phyloP scores from a whole-genome alignment of 2,888 invertebrate genomes.

The Mylabris sibirica region DNA sequence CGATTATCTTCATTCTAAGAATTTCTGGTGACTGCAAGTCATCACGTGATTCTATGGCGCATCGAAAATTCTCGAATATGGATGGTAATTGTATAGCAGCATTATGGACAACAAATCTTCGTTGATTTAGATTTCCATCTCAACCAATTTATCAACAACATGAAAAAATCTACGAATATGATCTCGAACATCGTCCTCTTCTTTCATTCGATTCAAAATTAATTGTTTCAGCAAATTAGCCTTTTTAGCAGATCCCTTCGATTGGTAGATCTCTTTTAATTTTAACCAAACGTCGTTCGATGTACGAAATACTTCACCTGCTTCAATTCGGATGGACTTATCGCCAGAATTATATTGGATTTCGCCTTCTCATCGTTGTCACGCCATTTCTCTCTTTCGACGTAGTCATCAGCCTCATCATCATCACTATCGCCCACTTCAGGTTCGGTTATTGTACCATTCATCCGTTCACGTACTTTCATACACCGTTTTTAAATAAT shows the following conservation, averaged over 20 bases:
- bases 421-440: background rate
- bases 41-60: too few species aligned
- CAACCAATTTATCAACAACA: slow-evolving; percentile 33
- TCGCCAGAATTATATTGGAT: background rate
- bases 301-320: slow-evolving; percentile 47
- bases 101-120: too few species aligned
- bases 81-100: too few species aligned
- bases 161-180: slow-evolving; percentile 40
- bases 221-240: slow-evolving; percentile 56
- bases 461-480: background rate
- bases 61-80: too few species aligned
- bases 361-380: background rate
- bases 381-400: background rate
- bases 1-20: too few species aligned
- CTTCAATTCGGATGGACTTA: slow-evolving; percentile 44
- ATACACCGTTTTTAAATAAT: background rate
- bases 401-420: background rate
- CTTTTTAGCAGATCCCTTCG: slow-evolving; percentile 56
- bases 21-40: too few species aligned
- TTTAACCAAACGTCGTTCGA: slow-evolving; percentile 54
- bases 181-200: slow-evolving; percentile 49
- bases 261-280: slow-evolving; percentile 52
- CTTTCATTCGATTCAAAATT: slow-evolving; percentile 50
- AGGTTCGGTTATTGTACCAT: background rate
- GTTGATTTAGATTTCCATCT: slow-evolving; percentile 39